phyloP scores from a whole-genome alignment of 2,113 vertebrate species.

The Tragulus kanchil region DNA sequence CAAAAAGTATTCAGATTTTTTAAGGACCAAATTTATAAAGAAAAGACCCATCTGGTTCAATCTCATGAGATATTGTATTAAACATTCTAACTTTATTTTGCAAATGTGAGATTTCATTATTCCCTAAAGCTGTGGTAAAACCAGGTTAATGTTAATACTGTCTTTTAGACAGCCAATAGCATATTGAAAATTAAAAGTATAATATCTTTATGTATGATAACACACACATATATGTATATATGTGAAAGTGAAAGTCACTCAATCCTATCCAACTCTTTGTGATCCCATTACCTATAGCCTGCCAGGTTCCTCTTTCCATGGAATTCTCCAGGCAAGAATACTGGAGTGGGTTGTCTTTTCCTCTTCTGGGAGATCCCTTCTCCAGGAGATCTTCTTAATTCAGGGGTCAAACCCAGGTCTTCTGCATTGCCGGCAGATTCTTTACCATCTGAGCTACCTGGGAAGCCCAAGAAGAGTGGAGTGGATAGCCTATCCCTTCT shows the following conservation, averaged over 20 bases:
- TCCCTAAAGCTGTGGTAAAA: conserved; percentile 61
- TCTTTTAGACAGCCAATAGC: conserved; percentile 73
- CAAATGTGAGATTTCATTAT: conserved; percentile 59
- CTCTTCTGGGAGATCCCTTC: no score
- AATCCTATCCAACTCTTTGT: no score
- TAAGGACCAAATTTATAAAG: neutral
- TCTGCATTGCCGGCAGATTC: no score
- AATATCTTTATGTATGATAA: neutral
- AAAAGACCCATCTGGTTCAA: conserved; percentile 18
- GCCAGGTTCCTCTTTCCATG: no score
- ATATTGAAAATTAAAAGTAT: conserved; percentile 5
- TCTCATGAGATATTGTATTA: neutral
- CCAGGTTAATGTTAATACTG: conserved; percentile 64
- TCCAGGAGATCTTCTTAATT: no score
- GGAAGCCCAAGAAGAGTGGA: no score
- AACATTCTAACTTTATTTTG: conserved; percentile 49
- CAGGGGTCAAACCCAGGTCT: no score
- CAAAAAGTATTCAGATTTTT: conserved; percentile 36
- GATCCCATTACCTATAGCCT: no score
- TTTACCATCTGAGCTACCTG: no score
- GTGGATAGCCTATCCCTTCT: no score
- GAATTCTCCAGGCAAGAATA: no score
- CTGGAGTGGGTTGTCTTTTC: no score
- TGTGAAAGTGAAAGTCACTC: neutral
- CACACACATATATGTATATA: neutral